Conservation (phyloP, 2,888 invertebrate species). For the Chrysolina americana region DNA sequence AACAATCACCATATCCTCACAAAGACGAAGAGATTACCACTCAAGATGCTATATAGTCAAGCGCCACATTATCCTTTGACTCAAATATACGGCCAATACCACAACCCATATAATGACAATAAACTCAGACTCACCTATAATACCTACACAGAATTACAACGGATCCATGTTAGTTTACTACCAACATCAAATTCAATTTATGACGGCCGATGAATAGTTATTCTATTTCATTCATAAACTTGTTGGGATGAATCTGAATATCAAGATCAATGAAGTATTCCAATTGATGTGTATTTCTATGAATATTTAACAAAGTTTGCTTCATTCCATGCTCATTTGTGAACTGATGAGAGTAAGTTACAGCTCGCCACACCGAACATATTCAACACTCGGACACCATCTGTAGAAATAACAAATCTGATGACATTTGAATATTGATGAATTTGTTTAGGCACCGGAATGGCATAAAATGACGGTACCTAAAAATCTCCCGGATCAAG, state of each 20-base stretch:
- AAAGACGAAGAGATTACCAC: no score
- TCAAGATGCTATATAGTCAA: no score
- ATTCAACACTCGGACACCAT: not conserved
- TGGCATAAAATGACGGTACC: slow-evolving; percentile 98
- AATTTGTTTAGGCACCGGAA: slow-evolving; percentile 83
- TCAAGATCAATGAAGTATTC: not conserved
- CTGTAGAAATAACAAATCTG: not conserved
- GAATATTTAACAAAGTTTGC: not conserved
- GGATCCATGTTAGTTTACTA: no score
- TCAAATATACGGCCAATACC: no score
- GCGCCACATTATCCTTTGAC: no score
- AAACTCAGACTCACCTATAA: no score
- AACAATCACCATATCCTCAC: no score
- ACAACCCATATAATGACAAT: no score
- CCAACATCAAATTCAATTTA: no score
- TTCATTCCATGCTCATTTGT: not conserved
- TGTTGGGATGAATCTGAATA: not conserved
- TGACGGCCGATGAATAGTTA: no score
- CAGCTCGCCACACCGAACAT: not conserved
- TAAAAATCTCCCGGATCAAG: slow-evolving; percentile 95
- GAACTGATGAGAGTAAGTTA: not conserved
- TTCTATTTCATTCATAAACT: no score
- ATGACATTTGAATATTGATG: not conserved
- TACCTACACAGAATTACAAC: no score
- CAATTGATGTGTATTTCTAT: not conserved